Conservation (phyloP, 2,113 vertebrate genomes). For the Tetrao urogallus region DNA sequence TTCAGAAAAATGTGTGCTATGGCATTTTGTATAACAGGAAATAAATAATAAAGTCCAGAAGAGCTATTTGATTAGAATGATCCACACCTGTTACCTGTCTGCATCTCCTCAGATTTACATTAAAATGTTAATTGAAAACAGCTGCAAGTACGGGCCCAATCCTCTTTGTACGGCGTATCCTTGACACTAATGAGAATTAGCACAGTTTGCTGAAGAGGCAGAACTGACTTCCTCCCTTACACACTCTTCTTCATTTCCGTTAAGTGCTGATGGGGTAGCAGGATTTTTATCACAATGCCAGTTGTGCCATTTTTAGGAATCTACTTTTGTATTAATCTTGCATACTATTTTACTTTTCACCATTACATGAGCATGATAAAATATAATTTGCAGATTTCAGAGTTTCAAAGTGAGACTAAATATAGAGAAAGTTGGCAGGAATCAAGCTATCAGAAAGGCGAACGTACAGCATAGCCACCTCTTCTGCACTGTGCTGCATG, state of each 20-base stretch:
- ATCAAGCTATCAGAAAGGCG: not conserved
- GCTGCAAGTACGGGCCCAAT: constrained; percentile 34
- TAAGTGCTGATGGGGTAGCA: not conserved
- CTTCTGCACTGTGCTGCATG: not conserved
- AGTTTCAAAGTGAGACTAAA: not conserved
- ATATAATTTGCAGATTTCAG: not conserved
- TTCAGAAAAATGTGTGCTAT: constrained; percentile 10
- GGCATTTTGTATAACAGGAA: constrained; percentile 33
- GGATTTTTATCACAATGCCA: not conserved
- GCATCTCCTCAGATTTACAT: constrained; percentile 31
- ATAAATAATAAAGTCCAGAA: constrained; percentile 49
- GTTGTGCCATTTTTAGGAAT: not conserved
- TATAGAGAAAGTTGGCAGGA: not conserved
- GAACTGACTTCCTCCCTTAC: accelerated
- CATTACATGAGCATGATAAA: not conserved
- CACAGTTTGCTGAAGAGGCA: not conserved
- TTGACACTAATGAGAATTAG: not conserved
- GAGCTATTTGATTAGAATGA: constrained; percentile 44
- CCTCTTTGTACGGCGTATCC: not conserved
- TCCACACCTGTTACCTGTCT: constrained; percentile 55
- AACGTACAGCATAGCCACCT: not conserved
- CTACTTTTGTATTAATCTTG: not conserved
- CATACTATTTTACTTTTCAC: not conserved
- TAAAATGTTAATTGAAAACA: constrained; percentile 61
- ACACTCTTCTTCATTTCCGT: not conserved